Conservation (phyloP, 2,888 invertebrate genomes). For the Philaethria dido region DNA sequence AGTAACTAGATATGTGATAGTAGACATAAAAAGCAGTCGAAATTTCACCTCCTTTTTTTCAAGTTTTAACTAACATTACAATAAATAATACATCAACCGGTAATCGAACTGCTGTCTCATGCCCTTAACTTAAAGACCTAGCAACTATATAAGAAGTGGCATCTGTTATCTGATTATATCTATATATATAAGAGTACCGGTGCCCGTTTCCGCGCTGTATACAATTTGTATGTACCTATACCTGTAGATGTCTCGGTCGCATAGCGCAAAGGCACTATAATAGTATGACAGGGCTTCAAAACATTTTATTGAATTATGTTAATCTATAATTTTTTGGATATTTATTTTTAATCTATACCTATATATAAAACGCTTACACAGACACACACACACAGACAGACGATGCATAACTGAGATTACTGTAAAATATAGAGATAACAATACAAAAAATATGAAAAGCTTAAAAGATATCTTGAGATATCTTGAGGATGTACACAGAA, state of each 20-base stretch:
- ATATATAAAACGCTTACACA: too few relatives aligned
- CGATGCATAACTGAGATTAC: too few relatives aligned
- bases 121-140: background rate
- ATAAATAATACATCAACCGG: background rate
- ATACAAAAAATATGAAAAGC: too few relatives aligned
- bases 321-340: background rate
- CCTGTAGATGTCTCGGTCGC: slow-evolving; percentile 61
- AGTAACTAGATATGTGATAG: too few relatives aligned
- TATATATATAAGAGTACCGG: slow-evolving; percentile 38
- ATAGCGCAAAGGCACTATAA: slow-evolving; percentile 54
- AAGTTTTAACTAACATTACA: too few relatives aligned
- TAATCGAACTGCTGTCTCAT: background rate
- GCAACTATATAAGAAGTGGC: background rate
- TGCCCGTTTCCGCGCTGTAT: slow-evolving; percentile 47
- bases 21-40: too few relatives aligned
- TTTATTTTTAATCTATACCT: too few relatives aligned
- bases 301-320: background rate
- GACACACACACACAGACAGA: too few relatives aligned
- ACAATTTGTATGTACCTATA: slow-evolving; percentile 21
- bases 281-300: background rate
- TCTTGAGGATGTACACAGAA: too few relatives aligned
- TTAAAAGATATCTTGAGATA: too few relatives aligned
- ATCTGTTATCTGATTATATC: slow-evolving; percentile 4
- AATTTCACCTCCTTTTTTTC: too few relatives aligned
- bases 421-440: too few relatives aligned